Evolutionary conservation across 2,797 vertebrate genomes (phyloP).

Genomic region (Hippocampus kuda): DNA sequence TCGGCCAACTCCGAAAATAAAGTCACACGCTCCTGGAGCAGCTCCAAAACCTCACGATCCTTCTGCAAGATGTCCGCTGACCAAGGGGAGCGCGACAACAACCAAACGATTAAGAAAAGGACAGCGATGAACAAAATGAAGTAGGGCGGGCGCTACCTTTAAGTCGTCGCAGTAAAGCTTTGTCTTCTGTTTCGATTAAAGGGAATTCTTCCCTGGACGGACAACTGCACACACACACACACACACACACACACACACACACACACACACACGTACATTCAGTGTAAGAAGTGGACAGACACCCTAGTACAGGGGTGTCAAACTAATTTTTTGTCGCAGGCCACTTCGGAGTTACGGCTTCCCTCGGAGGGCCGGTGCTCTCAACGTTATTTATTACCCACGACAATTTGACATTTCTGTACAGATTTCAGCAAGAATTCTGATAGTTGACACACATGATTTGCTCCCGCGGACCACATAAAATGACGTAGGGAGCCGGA

Average conservation of each 20-base stretch:
- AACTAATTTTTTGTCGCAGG: no score
- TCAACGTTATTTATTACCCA: no score
- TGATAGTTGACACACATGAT: no score
- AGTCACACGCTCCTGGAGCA: constrained; percentile 81
- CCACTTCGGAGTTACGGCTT: no score
- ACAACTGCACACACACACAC: constrained; percentile 60
- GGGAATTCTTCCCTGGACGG: constrained; percentile 84
- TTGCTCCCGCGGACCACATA: no score
- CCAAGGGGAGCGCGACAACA: background rate
- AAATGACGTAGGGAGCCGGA: no score
- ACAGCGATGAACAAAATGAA: no score
- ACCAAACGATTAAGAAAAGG: background rate
- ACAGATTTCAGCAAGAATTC: no score
- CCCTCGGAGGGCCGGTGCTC: no score
- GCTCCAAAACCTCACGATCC: constrained; percentile 77
- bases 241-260: constrained; percentile 1
- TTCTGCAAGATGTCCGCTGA: constrained; percentile 83
- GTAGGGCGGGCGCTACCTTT: constrained; percentile 58
- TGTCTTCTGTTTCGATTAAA: constrained; percentile 84
- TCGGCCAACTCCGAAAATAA: constrained; percentile 79
- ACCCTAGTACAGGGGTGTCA: no score
- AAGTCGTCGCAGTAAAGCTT: constrained; percentile 74
- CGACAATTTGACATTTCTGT: no score
- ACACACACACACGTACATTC: background rate
- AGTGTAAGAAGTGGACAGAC: no score